phyloP scores from a whole-genome alignment of 2,888 invertebrate species.

The Acronicta alni region DNA sequence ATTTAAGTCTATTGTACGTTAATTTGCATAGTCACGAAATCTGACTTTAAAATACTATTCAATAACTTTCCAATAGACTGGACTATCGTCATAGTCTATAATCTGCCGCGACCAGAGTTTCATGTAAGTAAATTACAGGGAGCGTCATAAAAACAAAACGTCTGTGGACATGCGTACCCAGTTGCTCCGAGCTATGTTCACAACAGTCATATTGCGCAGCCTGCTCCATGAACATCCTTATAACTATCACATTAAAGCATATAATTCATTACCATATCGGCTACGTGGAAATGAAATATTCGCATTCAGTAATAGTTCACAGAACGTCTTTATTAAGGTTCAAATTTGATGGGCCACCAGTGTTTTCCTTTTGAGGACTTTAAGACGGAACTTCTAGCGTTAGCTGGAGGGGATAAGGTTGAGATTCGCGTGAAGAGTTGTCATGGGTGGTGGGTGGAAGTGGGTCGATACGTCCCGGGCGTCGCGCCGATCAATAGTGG shows the following conservation, averaged over 20 bases:
- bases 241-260: slow-evolving; percentile 76
- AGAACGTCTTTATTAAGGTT: slow-evolving; percentile 76
- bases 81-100: slow-evolving; percentile 21
- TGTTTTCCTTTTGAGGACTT: slow-evolving; percentile 46
- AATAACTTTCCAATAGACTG: slow-evolving; percentile 14
- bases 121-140: slow-evolving; percentile 60
- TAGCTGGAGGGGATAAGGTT: slow-evolving; percentile 74
- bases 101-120: slow-evolving; percentile 37
- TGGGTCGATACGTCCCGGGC: slow-evolving; percentile 83
- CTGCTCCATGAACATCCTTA: slow-evolving; percentile 70
- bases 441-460: slow-evolving; percentile 72
- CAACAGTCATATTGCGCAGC: slow-evolving; percentile 71
- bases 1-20: neutral
- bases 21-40: neutral
- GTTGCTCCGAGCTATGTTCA: slow-evolving; percentile 70
- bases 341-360: slow-evolving; percentile 70
- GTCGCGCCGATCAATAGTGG: slow-evolving; percentile 83
- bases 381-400: slow-evolving; percentile 60
- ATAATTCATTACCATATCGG: slow-evolving; percentile 76
- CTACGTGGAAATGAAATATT: slow-evolving; percentile 61
- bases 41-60: slow-evolving; percentile 2
- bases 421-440: slow-evolving; percentile 68
- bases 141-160: slow-evolving; percentile 73
- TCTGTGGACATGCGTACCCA: slow-evolving; percentile 85
- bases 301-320: slow-evolving; percentile 76